Evolutionary conservation across 2,888 invertebrate genomes (phyloP).

Genomic region (Drosophila antonietae): DNA sequence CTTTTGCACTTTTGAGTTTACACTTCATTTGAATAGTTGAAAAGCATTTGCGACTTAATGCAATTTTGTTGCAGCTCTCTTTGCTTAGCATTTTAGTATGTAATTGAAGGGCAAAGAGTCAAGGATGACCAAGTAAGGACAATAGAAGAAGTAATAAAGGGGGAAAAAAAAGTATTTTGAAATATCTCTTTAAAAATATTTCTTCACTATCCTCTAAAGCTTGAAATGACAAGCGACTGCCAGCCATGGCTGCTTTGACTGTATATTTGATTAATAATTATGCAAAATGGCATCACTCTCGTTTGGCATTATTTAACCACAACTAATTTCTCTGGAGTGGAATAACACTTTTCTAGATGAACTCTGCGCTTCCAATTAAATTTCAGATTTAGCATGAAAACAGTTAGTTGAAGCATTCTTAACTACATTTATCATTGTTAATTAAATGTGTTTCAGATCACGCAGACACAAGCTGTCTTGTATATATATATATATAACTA

Average conservation of each 20-base stretch:
- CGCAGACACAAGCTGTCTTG: not conserved
- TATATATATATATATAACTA: no score
- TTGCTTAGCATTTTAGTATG: not conserved
- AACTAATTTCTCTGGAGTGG: not conserved
- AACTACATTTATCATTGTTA: not conserved
- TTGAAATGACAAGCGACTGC: not conserved
- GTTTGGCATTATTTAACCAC: no score
- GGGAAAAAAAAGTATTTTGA: not conserved
- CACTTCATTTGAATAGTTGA: conserved; percentile 30
- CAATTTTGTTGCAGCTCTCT: not conserved
- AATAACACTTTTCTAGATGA: not conserved
- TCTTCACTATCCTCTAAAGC: not conserved
- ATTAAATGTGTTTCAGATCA: not conserved
- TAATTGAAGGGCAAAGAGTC: not conserved
- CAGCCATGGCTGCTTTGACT: no score
- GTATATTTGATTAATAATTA: not conserved
- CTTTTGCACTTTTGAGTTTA: conserved; percentile 30
- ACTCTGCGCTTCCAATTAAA: not conserved
- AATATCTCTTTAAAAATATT: not conserved
- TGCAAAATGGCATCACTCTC: not conserved
- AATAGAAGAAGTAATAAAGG: no score
- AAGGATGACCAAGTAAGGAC: not conserved
- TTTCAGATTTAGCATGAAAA: not conserved
- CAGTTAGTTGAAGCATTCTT: no score
- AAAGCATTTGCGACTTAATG: conserved; percentile 20